phyloP scores from a whole-genome alignment of 2,888 invertebrate genomes.

The Rosalia funebris region DNA sequence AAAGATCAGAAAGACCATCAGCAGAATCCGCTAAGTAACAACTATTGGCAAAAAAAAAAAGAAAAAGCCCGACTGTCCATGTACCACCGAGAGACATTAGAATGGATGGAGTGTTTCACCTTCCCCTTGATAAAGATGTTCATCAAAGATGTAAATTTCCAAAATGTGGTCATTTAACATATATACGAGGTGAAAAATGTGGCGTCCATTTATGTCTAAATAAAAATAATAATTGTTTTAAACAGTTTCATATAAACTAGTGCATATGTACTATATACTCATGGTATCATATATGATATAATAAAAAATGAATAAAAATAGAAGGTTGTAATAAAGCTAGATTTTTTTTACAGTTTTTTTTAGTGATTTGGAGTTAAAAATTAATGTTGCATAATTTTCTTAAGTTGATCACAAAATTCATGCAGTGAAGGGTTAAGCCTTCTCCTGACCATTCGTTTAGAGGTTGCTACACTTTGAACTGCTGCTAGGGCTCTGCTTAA shows the following conservation, averaged over 20 bases:
- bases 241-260: neutral
- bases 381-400: neutral
- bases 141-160: neutral
- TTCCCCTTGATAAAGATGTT: neutral
- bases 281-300: neutral
- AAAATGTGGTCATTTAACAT: neutral
- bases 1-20: neutral
- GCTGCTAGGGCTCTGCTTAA: too few species aligned
- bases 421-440: neutral
- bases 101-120: neutral
- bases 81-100: neutral
- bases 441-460: too few species aligned
- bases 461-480: too few species aligned
- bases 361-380: neutral
- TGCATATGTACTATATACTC: neutral
- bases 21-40: neutral
- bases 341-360: neutral
- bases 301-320: neutral
- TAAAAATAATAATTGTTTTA: slow-evolving; percentile 12
- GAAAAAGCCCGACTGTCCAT: neutral
- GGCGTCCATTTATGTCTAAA: slow-evolving; percentile 5
- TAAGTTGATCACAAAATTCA: neutral
- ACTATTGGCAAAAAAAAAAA: neutral
- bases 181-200: slow-evolving; percentile 8
- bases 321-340: neutral